Evolutionary conservation across 2,888 invertebrate genomes (phyloP).

Genomic region (Eugnorisma glareosa): DNA sequence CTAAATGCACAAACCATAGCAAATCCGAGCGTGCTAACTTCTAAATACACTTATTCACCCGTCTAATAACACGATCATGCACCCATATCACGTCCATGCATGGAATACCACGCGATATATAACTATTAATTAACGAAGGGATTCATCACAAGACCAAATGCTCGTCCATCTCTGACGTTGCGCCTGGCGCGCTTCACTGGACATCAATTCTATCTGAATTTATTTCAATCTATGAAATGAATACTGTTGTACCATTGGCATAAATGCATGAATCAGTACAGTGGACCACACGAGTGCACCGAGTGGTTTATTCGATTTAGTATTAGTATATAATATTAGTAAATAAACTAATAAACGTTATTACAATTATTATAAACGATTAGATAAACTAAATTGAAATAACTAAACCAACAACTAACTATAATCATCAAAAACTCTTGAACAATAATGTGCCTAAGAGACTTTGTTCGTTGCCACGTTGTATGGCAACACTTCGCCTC

Average conservation of each 20-base stretch:
- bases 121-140: neutral
- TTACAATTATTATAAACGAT: neutral
- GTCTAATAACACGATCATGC: neutral
- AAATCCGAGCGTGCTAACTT: neutral
- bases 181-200: conserved; percentile 24
- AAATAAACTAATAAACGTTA: neutral
- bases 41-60: neutral
- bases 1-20: neutral
- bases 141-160: neutral
- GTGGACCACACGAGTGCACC: neutral
- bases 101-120: neutral
- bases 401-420: neutral
- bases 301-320: no score
- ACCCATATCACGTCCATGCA: neutral
- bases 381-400: neutral
- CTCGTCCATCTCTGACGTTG: neutral
- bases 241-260: conserved; percentile 19
- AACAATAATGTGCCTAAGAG: no score
- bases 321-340: neutral
- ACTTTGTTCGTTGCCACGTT: no score
- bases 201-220: conserved; percentile 4
- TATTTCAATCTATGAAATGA: conserved; percentile 30
- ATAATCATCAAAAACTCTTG: no score
- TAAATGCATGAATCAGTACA: conserved; percentile 23
- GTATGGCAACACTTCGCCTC: no score